Conservation (phyloP, 2,888 invertebrate genomes). For the Elegia similella region DNA sequence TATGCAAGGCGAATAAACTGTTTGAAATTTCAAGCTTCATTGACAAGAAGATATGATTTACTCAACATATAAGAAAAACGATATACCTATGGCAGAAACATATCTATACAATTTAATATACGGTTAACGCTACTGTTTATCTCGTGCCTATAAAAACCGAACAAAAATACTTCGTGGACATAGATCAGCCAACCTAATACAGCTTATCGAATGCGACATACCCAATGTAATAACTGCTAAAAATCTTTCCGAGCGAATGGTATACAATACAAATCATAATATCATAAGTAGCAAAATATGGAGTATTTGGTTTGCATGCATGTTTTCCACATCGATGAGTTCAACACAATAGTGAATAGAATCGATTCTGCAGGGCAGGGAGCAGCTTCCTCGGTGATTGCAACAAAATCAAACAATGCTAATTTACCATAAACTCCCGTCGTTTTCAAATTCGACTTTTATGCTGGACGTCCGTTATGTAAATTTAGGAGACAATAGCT, state of each 20-base stretch:
- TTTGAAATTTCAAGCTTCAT: not conserved
- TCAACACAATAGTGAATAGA: constrained; percentile 41
- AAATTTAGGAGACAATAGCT: not conserved
- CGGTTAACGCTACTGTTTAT: not conserved
- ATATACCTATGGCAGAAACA: not conserved
- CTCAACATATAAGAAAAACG: not conserved
- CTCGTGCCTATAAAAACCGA: not conserved
- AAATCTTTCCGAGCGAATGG: not conserved
- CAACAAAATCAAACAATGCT: constrained; percentile 5
- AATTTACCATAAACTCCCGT: not conserved
- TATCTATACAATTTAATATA: not conserved
- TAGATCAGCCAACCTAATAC: too few relatives aligned
- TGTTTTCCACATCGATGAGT: constrained; percentile 40
- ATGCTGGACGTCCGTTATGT: not conserved
- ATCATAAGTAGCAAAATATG: not conserved
- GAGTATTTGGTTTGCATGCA: constrained; percentile 20
- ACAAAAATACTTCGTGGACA: too few relatives aligned
- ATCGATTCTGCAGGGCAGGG: constrained; percentile 36
- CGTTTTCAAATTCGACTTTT: not conserved
- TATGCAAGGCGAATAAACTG: constrained; percentile 2
- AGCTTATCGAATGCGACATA: too few relatives aligned
- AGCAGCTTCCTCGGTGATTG: constrained; percentile 25
- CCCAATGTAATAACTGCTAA: not conserved
- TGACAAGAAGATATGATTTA: not conserved
- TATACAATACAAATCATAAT: constrained; percentile 4